Evolutionary conservation across 1,140 invertebrate species (phyloP), one percentile per base, ranked within the genome.

Genomic region (Antheraea pernyi): DNA sequence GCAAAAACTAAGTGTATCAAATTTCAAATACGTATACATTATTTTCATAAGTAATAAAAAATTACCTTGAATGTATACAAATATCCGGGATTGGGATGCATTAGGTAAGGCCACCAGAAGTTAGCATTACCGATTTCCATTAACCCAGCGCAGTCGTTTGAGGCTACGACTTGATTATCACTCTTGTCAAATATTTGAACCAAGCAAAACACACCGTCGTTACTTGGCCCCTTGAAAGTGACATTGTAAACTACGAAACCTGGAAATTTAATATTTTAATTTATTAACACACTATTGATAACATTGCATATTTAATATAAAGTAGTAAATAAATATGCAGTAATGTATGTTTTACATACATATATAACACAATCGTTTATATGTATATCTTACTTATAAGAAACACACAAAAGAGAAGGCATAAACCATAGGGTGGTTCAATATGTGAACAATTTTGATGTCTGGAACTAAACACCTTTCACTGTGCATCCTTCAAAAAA

Each of bases 71-170:
- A 86, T 16, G 95, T 96, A 80, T 98, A 98, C 19, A 97, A 87
- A 81, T 98, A 98, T n/a, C 96, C 98, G 16, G 96, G 96, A 5
- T 95, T 86, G 0, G 94, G 87, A 78, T 95, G 92, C 97, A 98
- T 98, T n/a, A 97, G 93, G 87, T 96, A 97, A 0, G 98, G 97
- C 98, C 98, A 99, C 98, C 98, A 99, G 7, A 98, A 93, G 65
- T 95, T 95, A 0, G 95, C 96, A 77, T 96, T 94, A 4, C 93
- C 91, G 19, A 98, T 92, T 73, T 94, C 93, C 10, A 96, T 77
- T 0, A 93, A 88, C 0, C 95, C 96, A 10, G 93, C 88, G 37
- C 94, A 88, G 10, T 91, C 89, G 3, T 90, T 81, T n/a, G 91
- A 87, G 0, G 84, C 84, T 0, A 92, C 91, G 0, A 95, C 93